Percentiles rank a stretch among this genome's conserved stretches.
phyloP scores from a whole-genome alignment of 2,888 invertebrate genomes.

The Heliconius charithonia region DNA sequence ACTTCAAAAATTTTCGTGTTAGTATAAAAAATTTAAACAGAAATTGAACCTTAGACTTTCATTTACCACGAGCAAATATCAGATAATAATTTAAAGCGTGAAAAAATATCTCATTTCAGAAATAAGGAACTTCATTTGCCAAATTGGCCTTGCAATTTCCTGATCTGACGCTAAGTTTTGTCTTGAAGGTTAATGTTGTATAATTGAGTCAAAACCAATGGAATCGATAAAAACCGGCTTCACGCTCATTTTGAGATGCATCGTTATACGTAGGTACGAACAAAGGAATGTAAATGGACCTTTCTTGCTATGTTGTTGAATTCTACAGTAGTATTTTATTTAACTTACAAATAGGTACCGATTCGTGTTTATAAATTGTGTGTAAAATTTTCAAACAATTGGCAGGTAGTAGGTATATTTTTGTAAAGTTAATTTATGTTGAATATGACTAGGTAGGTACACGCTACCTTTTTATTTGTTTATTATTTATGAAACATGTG shows the following conservation, averaged over 20 bases:
- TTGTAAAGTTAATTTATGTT: neutral
- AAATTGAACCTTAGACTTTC: neutral
- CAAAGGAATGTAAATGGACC: constrained; percentile 3
- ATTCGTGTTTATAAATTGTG: neutral
- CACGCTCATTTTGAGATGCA: constrained; percentile 21
- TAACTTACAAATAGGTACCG: neutral
- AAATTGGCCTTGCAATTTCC: constrained; percentile 22
- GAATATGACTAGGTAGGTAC: neutral
- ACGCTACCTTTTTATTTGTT: neutral
- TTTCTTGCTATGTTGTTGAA: neutral
- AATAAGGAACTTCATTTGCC: constrained; percentile 11
- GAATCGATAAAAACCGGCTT: constrained; percentile 27
- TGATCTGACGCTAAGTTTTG: constrained; percentile 12
- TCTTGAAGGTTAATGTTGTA: constrained; percentile 23
- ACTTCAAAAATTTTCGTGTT: neutral
- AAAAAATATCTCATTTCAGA: neutral
- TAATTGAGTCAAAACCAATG: constrained; percentile 22
- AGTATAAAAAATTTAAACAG: neutral
- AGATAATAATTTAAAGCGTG: neutral
- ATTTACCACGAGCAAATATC: neutral
- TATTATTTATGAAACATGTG: neutral
- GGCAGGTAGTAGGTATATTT: neutral
- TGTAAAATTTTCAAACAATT: neutral
- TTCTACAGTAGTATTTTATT: neutral
- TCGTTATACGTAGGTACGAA: constrained; percentile 13